These are phyloP conservation scores for Lissonota sp. DNA, from an alignment of 2,888 invertebrate species.

Conservation along the genomic window DNA sequence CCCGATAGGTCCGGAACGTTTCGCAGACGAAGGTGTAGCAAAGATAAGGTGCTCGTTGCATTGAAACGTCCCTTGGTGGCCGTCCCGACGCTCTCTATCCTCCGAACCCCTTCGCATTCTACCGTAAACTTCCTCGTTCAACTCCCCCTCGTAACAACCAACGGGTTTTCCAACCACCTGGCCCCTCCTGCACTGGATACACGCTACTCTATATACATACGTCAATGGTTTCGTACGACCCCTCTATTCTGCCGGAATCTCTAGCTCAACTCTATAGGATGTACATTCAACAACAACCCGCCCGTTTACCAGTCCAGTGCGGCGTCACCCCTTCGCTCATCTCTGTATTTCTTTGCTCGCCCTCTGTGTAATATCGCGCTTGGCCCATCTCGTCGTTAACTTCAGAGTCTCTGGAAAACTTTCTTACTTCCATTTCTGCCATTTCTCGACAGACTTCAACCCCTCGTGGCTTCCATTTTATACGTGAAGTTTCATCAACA, in stretches of 20 bases:
- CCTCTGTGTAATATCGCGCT: slow-evolving; percentile 73
- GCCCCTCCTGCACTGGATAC: slow-evolving; percentile 2
- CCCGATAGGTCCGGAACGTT: slow-evolving; percentile 76
- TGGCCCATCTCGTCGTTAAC: slow-evolving; percentile 73
- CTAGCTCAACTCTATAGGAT: slow-evolving; percentile 39
- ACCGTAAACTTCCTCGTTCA: slow-evolving; percentile 27
- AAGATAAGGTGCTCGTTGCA: slow-evolving; percentile 82
- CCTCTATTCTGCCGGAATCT: slow-evolving; percentile 27
- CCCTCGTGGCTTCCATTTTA: too few species aligned
- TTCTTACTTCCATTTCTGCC: slow-evolving; percentile 35
- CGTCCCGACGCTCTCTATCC: slow-evolving; percentile 72
- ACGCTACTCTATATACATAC: too few species aligned
- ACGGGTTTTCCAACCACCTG: slow-evolving; percentile 54
- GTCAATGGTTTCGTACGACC: slow-evolving; percentile 6
- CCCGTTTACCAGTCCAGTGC: slow-evolving; percentile 24
- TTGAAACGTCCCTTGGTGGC: slow-evolving; percentile 81
- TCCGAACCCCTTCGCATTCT: slow-evolving; percentile 49
- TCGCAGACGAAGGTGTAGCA: slow-evolving; percentile 77
- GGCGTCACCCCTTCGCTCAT: slow-evolving; percentile 40
- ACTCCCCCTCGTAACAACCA: slow-evolving; percentile 67
- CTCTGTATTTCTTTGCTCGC: slow-evolving; percentile 40
- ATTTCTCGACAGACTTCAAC: not conserved
- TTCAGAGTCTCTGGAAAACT: slow-evolving; percentile 58
- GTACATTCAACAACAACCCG: slow-evolving; percentile 63
- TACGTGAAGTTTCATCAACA: too few species aligned